Percentiles rank a stretch among this genome's conserved stretches.
These are phyloP conservation scores for Petrolisthes manimaculis DNA, from an alignment of 2,888 invertebrate genomes.

Conservation along the genomic window DNA sequence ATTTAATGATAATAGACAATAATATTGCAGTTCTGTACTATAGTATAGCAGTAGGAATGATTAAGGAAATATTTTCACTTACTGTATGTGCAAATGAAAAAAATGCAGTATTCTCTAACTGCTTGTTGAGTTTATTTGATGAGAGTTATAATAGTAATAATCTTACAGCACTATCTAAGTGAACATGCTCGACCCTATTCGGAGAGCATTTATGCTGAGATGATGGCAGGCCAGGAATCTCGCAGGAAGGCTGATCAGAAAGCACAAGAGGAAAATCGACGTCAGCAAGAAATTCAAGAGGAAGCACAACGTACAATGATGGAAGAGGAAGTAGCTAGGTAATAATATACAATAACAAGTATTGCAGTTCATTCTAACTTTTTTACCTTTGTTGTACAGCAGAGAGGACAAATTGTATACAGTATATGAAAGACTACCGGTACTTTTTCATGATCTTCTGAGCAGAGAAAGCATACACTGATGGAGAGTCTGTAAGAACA, in stretches of 20 bases:
- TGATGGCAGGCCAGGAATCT: slow-evolving; percentile 45
- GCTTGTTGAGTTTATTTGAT: background rate
- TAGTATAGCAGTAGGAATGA: too few relatives aligned
- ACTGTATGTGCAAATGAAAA: background rate
- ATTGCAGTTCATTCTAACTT: too few relatives aligned
- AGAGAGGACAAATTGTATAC: too few relatives aligned
- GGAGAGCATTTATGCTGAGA: slow-evolving; percentile 51
- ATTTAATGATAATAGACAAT: too few relatives aligned
- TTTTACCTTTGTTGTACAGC: background rate
- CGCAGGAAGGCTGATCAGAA: slow-evolving; percentile 36
- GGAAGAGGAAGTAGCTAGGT: slow-evolving; percentile 49
- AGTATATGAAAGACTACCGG: too few relatives aligned
- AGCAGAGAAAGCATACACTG: too few relatives aligned
- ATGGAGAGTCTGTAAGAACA: too few relatives aligned
- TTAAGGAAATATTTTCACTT: background rate
- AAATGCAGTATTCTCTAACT: too few relatives aligned
- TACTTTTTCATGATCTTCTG: too few relatives aligned
- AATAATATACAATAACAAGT: background rate
- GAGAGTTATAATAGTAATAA: background rate
- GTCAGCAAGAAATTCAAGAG: slow-evolving; percentile 42
- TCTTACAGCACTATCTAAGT: slow-evolving; percentile 47
- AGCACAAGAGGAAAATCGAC: slow-evolving; percentile 34
- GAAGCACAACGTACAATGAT: slow-evolving; percentile 39
- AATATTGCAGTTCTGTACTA: too few relatives aligned
- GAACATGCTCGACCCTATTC: slow-evolving; percentile 53